Conservation (phyloP, 2,797 vertebrate genomes). For the Cynodonichthys magdalenae region DNA sequence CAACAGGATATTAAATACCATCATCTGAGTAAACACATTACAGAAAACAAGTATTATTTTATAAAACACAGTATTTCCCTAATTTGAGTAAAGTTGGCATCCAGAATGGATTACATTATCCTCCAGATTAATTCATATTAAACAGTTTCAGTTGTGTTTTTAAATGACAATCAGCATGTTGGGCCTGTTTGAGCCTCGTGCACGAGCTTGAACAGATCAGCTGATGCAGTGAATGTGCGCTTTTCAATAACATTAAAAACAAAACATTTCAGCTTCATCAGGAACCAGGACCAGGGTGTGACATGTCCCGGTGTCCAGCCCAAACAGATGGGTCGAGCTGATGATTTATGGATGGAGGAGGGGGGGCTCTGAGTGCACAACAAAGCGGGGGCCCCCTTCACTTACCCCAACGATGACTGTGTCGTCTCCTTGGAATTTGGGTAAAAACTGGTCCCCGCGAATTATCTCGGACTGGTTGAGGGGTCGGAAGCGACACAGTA, state of each 20-base stretch:
- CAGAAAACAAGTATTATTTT: too few species aligned
- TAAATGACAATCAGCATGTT: too few species aligned
- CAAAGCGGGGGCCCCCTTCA: slow-evolving; percentile 56
- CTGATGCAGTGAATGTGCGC: slow-evolving; percentile 41
- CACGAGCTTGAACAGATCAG: slow-evolving; percentile 25
- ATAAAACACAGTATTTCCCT: too few species aligned
- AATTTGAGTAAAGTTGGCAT: too few species aligned
- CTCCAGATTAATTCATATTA: too few species aligned
- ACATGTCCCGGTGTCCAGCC: background rate
- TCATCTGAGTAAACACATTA: too few species aligned
- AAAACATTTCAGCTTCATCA: slow-evolving; percentile 7
- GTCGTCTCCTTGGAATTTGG: slow-evolving; percentile 91
- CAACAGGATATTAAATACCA: too few species aligned
- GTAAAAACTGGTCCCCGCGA: slow-evolving; percentile 91
- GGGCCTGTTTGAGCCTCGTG: background rate
- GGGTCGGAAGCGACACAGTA: slow-evolving; percentile 94
- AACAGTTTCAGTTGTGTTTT: too few species aligned
- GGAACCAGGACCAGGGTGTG: background rate
- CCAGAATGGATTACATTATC: too few species aligned
- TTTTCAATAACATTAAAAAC: slow-evolving; percentile 28
- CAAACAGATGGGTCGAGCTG: slow-evolving; percentile 33
- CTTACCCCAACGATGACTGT: slow-evolving; percentile 89
- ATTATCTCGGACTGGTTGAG: slow-evolving; percentile 91
- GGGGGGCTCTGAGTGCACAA: slow-evolving; percentile 48
- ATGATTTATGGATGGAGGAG: slow-evolving; percentile 67